Evolutionary conservation across 2,888 invertebrate genomes (phyloP), one percentile per base, ranked within the genome.

Genomic region (Didymodactylos carnosus): DNA sequence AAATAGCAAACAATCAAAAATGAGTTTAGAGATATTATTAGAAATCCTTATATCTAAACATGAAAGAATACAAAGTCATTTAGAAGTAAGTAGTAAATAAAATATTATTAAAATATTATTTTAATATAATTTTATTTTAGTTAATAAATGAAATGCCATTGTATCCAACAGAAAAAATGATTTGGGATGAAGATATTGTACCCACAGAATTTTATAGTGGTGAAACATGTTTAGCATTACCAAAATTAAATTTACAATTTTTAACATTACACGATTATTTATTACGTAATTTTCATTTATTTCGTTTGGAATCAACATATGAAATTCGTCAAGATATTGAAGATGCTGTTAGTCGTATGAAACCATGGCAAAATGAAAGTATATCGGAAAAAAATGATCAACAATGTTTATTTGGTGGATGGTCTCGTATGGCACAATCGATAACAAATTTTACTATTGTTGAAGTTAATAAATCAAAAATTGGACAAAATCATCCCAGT

Each of bases 181-280:
- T 98, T 78, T 99, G 98, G 98, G 93, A 99, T 83, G 95, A 98
- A 83, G 95, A 97, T 81, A 88, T 98, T 62, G 97, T 99, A 0
- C 98, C 98, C 0, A 91, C 93, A 0, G 94, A 97, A 80, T 94
- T 94, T 49, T 46, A 51, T 41, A 69, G 53, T 35, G 35, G 46
- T 27, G 72, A 78, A 84, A 84, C 83, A 35, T 85, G 85, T 39
- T 79, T 99, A 41, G 97, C 98, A 0, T 85, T 99, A 77, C 97
- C 98, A 0, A 99, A 98, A 83, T 85, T 99, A 6, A 98, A 98
- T 85, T 86, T 99, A 10, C 98, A 99, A 84, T 99, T 98, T 83
- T 86, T 99, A 16, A 98, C 98, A 0, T 85, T 99, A 8, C 97
- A 98, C 83, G 98, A 99, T 85, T 99, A 99, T 83, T 85, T 99